These are phyloP conservation scores for Piezodorus guildinii DNA, from an alignment of 1,140 invertebrate genomes.

Conservation along the genomic window DNA sequence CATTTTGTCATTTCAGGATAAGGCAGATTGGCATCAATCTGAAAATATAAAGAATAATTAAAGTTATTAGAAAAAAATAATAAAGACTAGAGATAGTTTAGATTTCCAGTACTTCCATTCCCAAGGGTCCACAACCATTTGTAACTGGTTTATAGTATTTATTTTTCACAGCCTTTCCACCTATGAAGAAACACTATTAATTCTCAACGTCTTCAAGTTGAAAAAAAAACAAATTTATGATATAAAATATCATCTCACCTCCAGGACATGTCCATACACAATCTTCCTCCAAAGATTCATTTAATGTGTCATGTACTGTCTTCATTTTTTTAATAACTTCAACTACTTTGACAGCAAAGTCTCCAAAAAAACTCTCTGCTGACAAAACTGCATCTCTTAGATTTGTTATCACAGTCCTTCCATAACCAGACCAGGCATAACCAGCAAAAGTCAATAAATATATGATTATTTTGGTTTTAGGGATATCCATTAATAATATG, in stretches of 20 bases:
- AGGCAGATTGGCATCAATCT: constrained; percentile 34
- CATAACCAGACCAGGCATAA: constrained; percentile 67
- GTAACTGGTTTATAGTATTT: constrained; percentile 56
- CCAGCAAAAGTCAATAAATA: constrained; percentile 61
- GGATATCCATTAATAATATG: constrained; percentile 45
- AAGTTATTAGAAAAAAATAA: not conserved
- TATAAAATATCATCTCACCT: constrained; percentile 38
- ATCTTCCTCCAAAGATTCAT: constrained; percentile 70
- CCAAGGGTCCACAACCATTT: constrained; percentile 62
- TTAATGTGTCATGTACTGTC: constrained; percentile 65
- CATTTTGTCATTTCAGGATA: constrained; percentile 67
- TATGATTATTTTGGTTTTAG: constrained; percentile 59
- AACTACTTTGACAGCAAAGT: constrained; percentile 59
- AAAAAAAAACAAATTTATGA: too few species aligned
- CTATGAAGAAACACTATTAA: constrained; percentile 38
- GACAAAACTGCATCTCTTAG: constrained; percentile 64
- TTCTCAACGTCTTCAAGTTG: too few species aligned
- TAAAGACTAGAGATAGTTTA: not conserved
- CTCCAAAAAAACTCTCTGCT: constrained; percentile 61
- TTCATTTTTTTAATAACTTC: constrained; percentile 63
- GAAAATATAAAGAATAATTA: not conserved
- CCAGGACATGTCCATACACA: constrained; percentile 62
- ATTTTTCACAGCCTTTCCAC: constrained; percentile 50
- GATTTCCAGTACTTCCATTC: constrained; percentile 23
- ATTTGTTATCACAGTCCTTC: constrained; percentile 56